Evolutionary conservation across 2,113 vertebrate species (phyloP).

Genomic region (Macquaria australasica): DNA sequence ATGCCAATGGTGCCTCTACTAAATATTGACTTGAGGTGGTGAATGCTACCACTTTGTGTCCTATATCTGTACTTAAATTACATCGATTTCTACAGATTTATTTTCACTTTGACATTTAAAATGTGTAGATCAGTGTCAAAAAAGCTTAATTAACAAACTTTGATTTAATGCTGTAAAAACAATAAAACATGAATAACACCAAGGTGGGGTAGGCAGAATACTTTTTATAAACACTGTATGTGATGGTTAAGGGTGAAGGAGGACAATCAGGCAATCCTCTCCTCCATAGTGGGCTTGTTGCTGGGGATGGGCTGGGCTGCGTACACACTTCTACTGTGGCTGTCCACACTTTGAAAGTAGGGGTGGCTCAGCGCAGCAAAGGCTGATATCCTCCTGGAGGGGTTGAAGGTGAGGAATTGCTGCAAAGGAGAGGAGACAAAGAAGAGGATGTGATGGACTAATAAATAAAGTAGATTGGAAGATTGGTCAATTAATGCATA

Average conservation of each 20-base stretch:
- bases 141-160: neutral
- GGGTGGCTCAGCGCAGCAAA: conserved; percentile 94
- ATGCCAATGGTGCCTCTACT: neutral
- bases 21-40: neutral
- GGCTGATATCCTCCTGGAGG: conserved; percentile 95
- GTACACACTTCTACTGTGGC: conserved; percentile 90
- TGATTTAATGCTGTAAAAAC: conserved; percentile 13
- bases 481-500: neutral
- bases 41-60: too few species aligned
- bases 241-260: conserved; percentile 13
- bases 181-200: conserved; percentile 25
- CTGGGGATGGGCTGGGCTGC: conserved; percentile 88
- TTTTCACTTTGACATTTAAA: conserved; percentile 7
- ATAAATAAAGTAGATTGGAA: neutral
- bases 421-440: conserved; percentile 71
- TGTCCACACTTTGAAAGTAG: conserved; percentile 95
- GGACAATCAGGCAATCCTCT: conserved; percentile 88
- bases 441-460: neutral
- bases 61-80: neutral
- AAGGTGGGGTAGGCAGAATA: neutral
- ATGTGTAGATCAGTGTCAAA: conserved; percentile 47
- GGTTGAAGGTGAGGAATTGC: conserved; percentile 97
- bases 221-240: conserved; percentile 30
- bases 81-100: neutral
- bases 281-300: conserved; percentile 91